Evolutionary conservation across 2,797 vertebrate genomes (phyloP), one percentile per base, ranked within the genome.

Genomic region (Protosalanx chinensis): DNA sequence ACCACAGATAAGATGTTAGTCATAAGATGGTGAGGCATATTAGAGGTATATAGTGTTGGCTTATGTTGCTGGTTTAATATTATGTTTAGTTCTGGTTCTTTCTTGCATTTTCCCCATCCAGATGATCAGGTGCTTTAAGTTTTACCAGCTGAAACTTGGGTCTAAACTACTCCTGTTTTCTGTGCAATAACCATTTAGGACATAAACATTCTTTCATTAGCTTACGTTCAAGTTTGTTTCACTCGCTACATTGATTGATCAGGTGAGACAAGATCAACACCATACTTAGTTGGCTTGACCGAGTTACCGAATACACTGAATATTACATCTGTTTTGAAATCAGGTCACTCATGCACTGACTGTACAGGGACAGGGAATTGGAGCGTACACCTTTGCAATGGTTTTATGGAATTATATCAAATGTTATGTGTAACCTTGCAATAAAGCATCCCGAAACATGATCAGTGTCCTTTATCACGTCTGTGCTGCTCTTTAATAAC

Each of bases 361-460:
- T 30, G 56, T 62, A 10, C 30, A 27, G 46, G 64, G 30, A 53
- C 29, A 56, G 57, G 18, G 62, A 75, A 37, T n/a, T 4, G 18
- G 12, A 6, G 10, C 49, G 23, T 27, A 57, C 13, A 30, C 0
- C 18, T 46, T 66, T 80, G 73, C 68, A 76, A 67, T 62, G 71
- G 66, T 46, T 75, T 77, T 72, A 60, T 51, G 58, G 37, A 46
- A 46, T 49, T 61, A 33, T 59, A 67, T 73, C 49, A 49, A 67
- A 29, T 70, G 67, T 64, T 67, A 46, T 70, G 59, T 82, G 70
- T 79, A 68, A 74, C 73, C 65, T 72, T 82, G 81, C 73, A 87
- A 85, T 78, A 86, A 88, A 88, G 35, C 13, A 63, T 67, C 27
- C 15, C 23, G 37, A 76, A 70, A 75, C 18, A 63, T 67, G 35